Base-by-base conservation (phyloP, 2,797 vertebrate species). In the Aotus griseimembra region DNA sequence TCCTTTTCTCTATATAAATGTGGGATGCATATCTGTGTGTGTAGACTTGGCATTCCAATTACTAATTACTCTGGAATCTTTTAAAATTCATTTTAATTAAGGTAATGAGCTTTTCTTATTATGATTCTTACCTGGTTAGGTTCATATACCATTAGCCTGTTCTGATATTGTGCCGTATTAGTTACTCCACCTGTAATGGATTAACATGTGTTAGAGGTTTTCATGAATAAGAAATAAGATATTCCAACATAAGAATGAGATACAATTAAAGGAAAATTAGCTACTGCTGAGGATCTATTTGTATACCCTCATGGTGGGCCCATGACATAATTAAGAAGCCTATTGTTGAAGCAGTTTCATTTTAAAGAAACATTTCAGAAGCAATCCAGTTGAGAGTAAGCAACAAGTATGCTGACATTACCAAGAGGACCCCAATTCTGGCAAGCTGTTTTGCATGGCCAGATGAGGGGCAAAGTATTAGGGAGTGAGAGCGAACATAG, bases 111-210 rank as follows among this genome's bases (percentile, higher is more conserved):
- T 97, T 83, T 90, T 96, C 72, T 72, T 76, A 72, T 39, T 39
- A 48, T 36, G 88, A 67, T 48, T 86, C 99, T 97, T 99, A 99
- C 99, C 99, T 99, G 99, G 93, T 99, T 99, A 92, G 99, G 99
- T 98, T 99, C 99, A 90, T 99, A 99, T 28, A 99, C 99, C 99
- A 99, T 99, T 97, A 99, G 99, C 96, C 99, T 99, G 98, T 99
- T 99, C 98, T 99, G 99, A 98, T 99, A 99, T 85, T 99, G 99
- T 87, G 99, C 99, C 1, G 99, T 99, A 98, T 99, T 99, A 95
- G 99, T 99, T 97, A 99, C 99, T 90, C 99, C 99, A 98, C 99
- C 99, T 99, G 98, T 4, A 99, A 99, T 89, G 98, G 95, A 98
- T 93, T 97, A 86, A 97, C 93, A 98, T 14, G 88, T 55, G 96